phyloP scores from a whole-genome alignment of 2,888 invertebrate species.

The Oxyscelio sp. region DNA sequence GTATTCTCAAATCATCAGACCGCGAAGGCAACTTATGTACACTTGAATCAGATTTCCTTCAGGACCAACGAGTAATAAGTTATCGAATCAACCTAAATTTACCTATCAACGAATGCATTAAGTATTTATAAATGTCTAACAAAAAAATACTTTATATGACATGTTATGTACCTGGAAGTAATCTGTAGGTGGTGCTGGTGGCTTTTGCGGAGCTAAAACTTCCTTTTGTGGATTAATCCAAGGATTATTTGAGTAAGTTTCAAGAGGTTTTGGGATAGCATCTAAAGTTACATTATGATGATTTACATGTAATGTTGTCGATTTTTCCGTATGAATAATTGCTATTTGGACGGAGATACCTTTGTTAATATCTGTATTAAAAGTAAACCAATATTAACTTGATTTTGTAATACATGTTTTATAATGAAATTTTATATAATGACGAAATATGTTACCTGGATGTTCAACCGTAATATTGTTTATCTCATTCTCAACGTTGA shows the following conservation, averaged over 20 bases:
- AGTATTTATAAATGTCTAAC: not conserved
- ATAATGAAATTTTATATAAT: too few relatives aligned
- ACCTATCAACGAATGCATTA: conserved; percentile 92
- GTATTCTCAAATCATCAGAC: conserved; percentile 95
- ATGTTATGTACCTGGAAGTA: conserved; percentile 92
- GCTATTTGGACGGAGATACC: conserved; percentile 96
- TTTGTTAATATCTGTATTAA: conserved; percentile 91
- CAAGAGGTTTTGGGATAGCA: conserved; percentile 92
- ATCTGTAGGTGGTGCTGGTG: conserved; percentile 96
- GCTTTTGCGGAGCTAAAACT: conserved; percentile 95
- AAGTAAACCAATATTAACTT: too few relatives aligned
- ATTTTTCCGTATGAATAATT: conserved; percentile 92
- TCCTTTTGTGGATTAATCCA: conserved; percentile 96
- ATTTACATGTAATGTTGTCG: conserved; percentile 95
- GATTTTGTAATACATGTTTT: too few relatives aligned
- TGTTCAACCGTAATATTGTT: conserved; percentile 94
- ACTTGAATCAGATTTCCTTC: conserved; percentile 90
- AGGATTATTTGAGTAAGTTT: conserved; percentile 95
- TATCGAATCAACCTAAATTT: conserved; percentile 96
- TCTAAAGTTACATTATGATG: conserved; percentile 92
- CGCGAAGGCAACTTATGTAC: conserved; percentile 96
- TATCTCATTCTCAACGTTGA: conserved; percentile 94
- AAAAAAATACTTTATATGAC: not conserved
- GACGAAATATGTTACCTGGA: too few relatives aligned
- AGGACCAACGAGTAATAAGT: conserved; percentile 90